These are phyloP conservation scores for Corydoras sp. DNA, from an alignment of 2,113 vertebrate genomes.

Conservation along the genomic window DNA sequence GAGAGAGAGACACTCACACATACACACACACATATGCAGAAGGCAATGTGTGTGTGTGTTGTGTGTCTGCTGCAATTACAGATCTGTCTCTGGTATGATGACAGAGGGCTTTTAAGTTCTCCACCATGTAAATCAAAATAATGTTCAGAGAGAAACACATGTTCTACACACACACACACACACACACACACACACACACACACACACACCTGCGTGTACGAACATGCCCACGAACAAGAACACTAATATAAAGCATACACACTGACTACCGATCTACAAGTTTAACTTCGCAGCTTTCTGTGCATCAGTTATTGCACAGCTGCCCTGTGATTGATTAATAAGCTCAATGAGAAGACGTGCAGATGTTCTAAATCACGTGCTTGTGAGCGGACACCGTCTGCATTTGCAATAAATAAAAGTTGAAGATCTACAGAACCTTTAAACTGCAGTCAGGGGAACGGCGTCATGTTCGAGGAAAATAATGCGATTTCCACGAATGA, in stretches of 20 bases:
- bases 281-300: neutral
- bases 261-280: neutral
- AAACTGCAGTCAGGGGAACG: too few relatives aligned
- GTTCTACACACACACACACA: neutral
- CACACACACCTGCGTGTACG: neutral
- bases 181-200: slow-evolving; percentile 2
- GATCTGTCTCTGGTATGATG: slow-evolving; percentile 8
- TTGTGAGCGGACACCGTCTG: too few relatives aligned
- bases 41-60: too few relatives aligned
- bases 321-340: too few relatives aligned
- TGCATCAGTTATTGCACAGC: neutral
- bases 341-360: too few relatives aligned
- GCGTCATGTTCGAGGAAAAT: too few relatives aligned
- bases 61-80: slow-evolving; percentile 2
- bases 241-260: neutral
- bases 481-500: too few relatives aligned
- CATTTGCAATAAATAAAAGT: too few relatives aligned
- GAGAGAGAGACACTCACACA: too few relatives aligned
- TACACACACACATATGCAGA: too few relatives aligned
- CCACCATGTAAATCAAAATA: slow-evolving; percentile 18
- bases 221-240: neutral
- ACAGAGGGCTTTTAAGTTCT: slow-evolving; percentile 13
- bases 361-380: too few relatives aligned
- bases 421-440: too few relatives aligned
- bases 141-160: neutral